Evolutionary conservation across 1,140 invertebrate genomes (phyloP).

Genomic region (Rhopalosiphum maidis): DNA sequence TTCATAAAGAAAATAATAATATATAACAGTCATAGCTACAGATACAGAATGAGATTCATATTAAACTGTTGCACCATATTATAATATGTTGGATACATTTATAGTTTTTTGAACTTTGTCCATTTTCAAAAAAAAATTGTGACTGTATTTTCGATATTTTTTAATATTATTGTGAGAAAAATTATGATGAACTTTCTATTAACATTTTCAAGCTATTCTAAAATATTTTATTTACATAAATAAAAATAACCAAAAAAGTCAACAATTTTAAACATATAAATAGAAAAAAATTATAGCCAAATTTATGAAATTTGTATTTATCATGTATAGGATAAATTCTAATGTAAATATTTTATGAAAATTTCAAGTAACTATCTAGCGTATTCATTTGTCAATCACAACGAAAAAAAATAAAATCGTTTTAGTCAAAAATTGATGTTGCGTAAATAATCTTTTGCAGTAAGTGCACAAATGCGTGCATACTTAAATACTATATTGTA

Average conservation of each 20-base stretch:
- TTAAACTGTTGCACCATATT: not conserved
- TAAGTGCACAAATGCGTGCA: not conserved
- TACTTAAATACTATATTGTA: not conserved
- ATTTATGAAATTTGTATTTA: too few relatives aligned
- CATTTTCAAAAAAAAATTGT: not conserved
- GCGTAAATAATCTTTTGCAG: too few relatives aligned
- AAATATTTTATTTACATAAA: too few relatives aligned
- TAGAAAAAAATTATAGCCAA: too few relatives aligned
- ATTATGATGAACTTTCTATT: not conserved
- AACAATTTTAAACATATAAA: too few relatives aligned
- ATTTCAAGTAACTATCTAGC: too few relatives aligned
- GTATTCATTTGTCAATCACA: not conserved
- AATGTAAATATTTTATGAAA: too few relatives aligned
- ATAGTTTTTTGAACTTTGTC: not conserved
- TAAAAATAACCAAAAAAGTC: too few relatives aligned
- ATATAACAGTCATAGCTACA: not conserved
- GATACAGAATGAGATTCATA: not conserved
- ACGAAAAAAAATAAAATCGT: not conserved
- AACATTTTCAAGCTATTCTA: too few relatives aligned
- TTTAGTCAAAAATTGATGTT: too few relatives aligned
- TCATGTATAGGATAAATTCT: too few relatives aligned
- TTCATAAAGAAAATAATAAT: not conserved
- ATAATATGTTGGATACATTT: not conserved
- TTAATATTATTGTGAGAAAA: not conserved
- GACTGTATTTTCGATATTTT: not conserved